Evolutionary conservation across 2,888 invertebrate genomes (phyloP), one percentile per base, ranked within the genome.

Genomic region (Palloptera scutellata): DNA sequence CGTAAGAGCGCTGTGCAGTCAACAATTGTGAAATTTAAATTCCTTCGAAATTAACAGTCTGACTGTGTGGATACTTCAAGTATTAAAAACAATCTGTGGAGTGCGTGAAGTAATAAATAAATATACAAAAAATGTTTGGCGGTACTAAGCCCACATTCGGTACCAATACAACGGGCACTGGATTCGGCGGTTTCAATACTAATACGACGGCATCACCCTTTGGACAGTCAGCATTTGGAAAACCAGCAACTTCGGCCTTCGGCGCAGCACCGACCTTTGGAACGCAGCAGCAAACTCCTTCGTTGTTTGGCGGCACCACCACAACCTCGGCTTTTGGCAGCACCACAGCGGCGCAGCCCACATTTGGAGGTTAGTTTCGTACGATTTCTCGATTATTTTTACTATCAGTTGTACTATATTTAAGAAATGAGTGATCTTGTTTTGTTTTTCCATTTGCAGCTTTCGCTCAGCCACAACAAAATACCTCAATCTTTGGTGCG

Each of bases 251-350:
- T 1, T 87, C 88, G 0, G 88, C 89, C 61, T 91, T 91, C 68
- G 91, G 91, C 42, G 88, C 89, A 2, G 87, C 91, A 6, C 88
- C 91, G 0, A 88, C 91, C 0, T 93, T 93, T 84, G 93, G 93
- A 0, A 74, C 78, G 1, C 85, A 80, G 67, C 83, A 79, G 66
- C 82, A 85, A 57, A 84, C 87, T 43, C 76, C 78, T 0, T 86
- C 89, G 13, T 82, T 90, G 64, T 91, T 91, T 82, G 89, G 88
- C 57, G 90, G 91, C 1, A 86, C 89, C 1, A 85, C 88, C 0
- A 87, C 89, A 1, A 83, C 89, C 1, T 86, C 90, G 1, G 88
- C 89, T 6, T 92, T 93, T 84, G 92, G 92, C 13, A 83, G 87
- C 67, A 86, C 89, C 4, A 86, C 88, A 15, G 86, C 89, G 60